These are phyloP conservation scores for Willisornis vidua DNA, from an alignment of 2,113 vertebrate genomes.

Conservation along the genomic window DNA sequence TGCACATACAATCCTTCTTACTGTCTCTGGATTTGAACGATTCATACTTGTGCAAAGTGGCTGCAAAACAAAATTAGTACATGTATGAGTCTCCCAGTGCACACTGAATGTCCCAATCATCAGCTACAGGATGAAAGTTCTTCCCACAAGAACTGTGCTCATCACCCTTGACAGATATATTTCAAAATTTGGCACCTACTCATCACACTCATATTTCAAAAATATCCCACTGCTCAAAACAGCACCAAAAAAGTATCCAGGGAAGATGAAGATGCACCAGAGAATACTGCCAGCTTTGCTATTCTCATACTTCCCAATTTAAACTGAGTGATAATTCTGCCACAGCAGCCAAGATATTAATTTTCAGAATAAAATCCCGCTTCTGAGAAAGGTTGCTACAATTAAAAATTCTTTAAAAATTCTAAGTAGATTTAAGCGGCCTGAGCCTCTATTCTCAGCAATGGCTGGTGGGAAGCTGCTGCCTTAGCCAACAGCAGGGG, in stretches of 20 bases:
- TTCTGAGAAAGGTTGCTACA: neutral
- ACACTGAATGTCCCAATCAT: neutral
- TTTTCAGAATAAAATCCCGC: constrained; percentile 31
- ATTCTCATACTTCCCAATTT: constrained; percentile 6
- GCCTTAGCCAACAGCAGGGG: neutral
- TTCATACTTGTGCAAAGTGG: neutral
- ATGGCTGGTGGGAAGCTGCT: neutral
- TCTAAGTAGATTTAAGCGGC: constrained; percentile 2
- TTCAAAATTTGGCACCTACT: constrained; percentile 10
- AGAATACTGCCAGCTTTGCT: constrained; percentile 32
- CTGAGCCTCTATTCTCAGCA: neutral
- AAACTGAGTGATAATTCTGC: constrained; percentile 30
- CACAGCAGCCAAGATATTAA: constrained; percentile 9
- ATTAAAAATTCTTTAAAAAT: constrained; percentile 7
- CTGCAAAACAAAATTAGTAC: neutral
- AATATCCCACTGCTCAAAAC: constrained; percentile 19
- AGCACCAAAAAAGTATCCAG: neutral
- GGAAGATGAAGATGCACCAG: constrained; percentile 4
- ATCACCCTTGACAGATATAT: neutral
- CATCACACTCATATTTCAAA: constrained; percentile 8
- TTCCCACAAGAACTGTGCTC: neutral
- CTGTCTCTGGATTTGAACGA: neutral
- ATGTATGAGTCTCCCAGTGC: neutral
- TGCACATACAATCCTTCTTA: neutral
- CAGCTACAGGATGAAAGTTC: neutral